A percentile compares a stretch with the other conserved stretches of the same genome.
phyloP scores from a whole-genome alignment of 2,888 invertebrate genomes.

The Pandemis heparana region DNA sequence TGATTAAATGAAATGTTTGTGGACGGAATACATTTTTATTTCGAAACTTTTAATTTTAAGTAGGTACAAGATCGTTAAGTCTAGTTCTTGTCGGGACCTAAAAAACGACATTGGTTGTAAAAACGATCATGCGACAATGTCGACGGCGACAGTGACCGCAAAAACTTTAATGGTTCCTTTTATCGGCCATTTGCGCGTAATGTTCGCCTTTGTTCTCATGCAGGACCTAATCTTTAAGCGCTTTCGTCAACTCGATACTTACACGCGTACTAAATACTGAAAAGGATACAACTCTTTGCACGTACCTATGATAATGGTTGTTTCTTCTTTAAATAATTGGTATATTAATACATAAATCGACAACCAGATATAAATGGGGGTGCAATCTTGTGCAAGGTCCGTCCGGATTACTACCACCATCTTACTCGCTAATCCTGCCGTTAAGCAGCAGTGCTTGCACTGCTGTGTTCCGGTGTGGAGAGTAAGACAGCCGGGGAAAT shows the following conservation, averaged over 20 bases:
- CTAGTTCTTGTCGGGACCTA: slow-evolving; percentile 22
- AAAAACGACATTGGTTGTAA: slow-evolving; percentile 53
- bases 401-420: too few species aligned
- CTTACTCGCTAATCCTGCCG: too few species aligned
- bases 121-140: slow-evolving; percentile 64
- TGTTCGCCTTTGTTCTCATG: slow-evolving; percentile 61
- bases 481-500: too few species aligned
- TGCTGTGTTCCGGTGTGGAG: too few species aligned
- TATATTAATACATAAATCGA: too few species aligned
- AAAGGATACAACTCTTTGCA: background rate
- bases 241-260: slow-evolving; percentile 49
- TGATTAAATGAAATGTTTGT: too few species aligned
- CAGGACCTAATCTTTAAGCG: slow-evolving; percentile 63
- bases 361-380: too few species aligned
- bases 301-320: background rate
- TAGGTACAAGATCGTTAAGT: background rate
- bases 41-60: background rate
- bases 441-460: too few species aligned
- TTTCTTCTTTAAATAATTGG: background rate
- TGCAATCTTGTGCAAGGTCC: too few species aligned
- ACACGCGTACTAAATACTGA: background rate
- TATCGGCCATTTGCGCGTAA: slow-evolving; percentile 73
- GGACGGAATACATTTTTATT: background rate
- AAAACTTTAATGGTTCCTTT: slow-evolving; percentile 75
- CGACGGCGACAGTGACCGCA: slow-evolving; percentile 60